Conservation (phyloP, 2,797 vertebrate genomes). For the Lycodopsis pacificus region DNA sequence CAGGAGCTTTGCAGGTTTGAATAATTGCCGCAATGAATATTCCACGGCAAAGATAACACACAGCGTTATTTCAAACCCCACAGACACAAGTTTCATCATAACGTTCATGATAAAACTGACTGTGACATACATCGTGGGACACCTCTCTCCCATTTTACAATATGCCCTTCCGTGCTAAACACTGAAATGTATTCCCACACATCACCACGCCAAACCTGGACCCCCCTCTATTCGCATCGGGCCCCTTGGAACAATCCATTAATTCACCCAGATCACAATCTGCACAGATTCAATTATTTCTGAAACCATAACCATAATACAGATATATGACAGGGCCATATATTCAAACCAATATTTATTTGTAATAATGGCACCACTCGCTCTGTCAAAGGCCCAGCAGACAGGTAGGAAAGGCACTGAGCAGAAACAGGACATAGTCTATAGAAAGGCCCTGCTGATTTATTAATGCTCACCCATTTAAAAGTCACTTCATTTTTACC, state of each 20-base stretch:
- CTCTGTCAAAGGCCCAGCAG: slow-evolving; percentile 68
- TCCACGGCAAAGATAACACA: slow-evolving; percentile 69
- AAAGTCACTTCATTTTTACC: slow-evolving; percentile 71
- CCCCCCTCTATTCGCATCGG: slow-evolving; percentile 22
- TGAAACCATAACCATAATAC: slow-evolving; percentile 75
- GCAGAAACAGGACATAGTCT: slow-evolving; percentile 60
- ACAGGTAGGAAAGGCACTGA: slow-evolving; percentile 57
- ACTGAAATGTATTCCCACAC: slow-evolving; percentile 64
- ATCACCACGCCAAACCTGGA: slow-evolving; percentile 46
- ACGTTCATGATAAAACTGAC: slow-evolving; percentile 71
- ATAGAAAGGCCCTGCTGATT: slow-evolving; percentile 75
- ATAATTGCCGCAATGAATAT: slow-evolving; percentile 80
- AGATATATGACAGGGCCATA: slow-evolving; percentile 75
- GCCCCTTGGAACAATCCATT: slow-evolving; percentile 71
- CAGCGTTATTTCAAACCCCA: slow-evolving; percentile 67
- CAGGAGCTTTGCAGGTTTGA: slow-evolving; percentile 67
- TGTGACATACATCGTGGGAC: slow-evolving; percentile 74
- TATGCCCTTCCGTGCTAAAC: slow-evolving; percentile 65
- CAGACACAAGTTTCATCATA: slow-evolving; percentile 72
- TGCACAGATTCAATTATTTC: slow-evolving; percentile 83
- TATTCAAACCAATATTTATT: slow-evolving; percentile 85
- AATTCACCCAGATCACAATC: slow-evolving; percentile 79
- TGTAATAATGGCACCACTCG: slow-evolving; percentile 78
- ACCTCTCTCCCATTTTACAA: slow-evolving; percentile 73
- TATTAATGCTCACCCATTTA: slow-evolving; percentile 78